Evolutionary conservation across 2,888 invertebrate species (phyloP), one percentile per base, ranked within the genome.

Genomic region (Aleiodes testaceus): DNA sequence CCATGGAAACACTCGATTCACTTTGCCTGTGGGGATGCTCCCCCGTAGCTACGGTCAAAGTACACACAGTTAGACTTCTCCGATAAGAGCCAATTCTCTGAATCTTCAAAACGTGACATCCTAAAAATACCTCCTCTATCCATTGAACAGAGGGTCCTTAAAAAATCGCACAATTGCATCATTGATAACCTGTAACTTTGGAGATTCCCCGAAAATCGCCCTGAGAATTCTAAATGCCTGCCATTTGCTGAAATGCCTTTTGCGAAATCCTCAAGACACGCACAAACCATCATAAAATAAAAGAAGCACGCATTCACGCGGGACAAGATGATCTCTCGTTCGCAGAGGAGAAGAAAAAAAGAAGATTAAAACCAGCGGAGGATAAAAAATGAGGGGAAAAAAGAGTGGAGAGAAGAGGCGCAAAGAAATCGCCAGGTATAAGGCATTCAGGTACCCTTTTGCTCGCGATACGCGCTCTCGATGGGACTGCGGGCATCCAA

Each of bases 381-480:
- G 63, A 72, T 71, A 69, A 16, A 59, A 61, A 71, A 63, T 42
- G 64, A 64, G 9, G 68, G 52, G 69, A 49, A 70, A 63, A 72
- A 64, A 70, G 68, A 64, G 53, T 72, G 59, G 59, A 18, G 72
- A 47, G 63, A 72, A 64, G 70, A 70, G 66, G 61, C 72, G 66
- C 63, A 18, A 72, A 47, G 63, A 72, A 74, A 73, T 74, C 72
- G 72, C 66, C 72, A 74, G 74, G 75, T 77, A 75, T 77, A 75
- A 74, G 76, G 77, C 73, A 78, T 74, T 73, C 74, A 77, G 74
- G 80, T 80, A 81, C 78, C 81, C 82, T 82, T 83, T 83, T 83
- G 82, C 84, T 85, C 82, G 82, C 82, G 84, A 84, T 85, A 84
- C 85, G 84, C 85, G 85, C 84, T 83, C 85, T 85, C 84, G 84